Conservation (phyloP, 1,140 invertebrate species). For the Fopius arisanus region DNA sequence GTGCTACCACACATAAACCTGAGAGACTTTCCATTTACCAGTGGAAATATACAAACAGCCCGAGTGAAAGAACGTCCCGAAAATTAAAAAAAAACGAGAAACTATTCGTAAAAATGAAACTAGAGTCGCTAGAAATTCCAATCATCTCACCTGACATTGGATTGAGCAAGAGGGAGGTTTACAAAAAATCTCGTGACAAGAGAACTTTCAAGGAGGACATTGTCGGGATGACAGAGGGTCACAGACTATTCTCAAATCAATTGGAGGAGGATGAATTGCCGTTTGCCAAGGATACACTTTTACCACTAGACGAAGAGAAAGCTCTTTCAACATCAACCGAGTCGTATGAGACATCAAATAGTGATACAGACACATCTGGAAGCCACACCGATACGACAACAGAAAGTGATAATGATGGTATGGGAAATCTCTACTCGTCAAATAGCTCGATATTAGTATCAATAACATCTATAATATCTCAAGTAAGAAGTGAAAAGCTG, state of each 20-base stretch:
- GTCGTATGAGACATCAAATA: not conserved
- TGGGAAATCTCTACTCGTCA: not conserved
- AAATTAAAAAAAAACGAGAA: not conserved
- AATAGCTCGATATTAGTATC: not conserved
- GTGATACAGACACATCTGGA: not conserved
- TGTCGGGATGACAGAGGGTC: not conserved
- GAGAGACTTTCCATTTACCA: conserved; percentile 17
- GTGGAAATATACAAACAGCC: conserved; percentile 1
- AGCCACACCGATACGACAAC: not conserved
- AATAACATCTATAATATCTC: not conserved
- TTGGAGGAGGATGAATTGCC: not conserved
- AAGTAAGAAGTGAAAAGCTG: not conserved
- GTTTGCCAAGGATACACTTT: not conserved
- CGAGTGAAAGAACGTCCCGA: not conserved
- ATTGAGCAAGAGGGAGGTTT: not conserved
- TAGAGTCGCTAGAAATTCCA: not conserved
- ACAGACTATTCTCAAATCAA: not conserved
- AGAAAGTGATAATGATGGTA: not conserved
- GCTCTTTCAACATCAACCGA: not conserved
- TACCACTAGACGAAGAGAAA: not conserved
- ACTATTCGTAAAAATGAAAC: not conserved
- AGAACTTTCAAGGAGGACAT: not conserved
- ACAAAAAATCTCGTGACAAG: not conserved
- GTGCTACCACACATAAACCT: not conserved
- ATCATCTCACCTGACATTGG: conserved; percentile 10